Conservation (phyloP, 2,113 vertebrate species). For the Lamprologus callipterus region DNA sequence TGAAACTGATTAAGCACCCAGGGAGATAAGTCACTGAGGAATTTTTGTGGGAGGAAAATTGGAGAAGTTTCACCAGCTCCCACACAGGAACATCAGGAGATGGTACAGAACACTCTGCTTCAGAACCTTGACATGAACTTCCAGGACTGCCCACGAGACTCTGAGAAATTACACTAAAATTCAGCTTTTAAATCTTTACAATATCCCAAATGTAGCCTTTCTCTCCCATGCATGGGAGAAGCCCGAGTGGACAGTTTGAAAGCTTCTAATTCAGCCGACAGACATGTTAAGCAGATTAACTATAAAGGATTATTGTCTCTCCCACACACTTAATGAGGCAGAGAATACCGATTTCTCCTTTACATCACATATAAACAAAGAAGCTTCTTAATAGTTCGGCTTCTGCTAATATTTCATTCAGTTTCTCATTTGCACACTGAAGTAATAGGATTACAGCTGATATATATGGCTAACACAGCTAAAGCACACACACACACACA, state of each 20-base stretch:
- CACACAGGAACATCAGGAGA: not conserved
- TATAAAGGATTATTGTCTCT: not conserved
- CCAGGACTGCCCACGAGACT: not conserved
- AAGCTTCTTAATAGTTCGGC: not conserved
- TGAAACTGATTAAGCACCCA: not conserved
- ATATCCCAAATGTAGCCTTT: not conserved
- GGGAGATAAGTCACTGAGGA: conserved; percentile 3
- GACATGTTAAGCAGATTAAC: conserved; percentile 36
- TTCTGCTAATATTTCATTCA: not conserved
- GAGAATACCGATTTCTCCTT: not conserved
- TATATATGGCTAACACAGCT: not conserved
- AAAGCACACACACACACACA: not conserved
- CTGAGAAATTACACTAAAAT: not conserved
- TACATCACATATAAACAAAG: not conserved
- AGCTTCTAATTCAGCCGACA: not conserved
- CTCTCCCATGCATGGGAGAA: not conserved
- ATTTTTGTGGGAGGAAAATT: conserved; percentile 31
- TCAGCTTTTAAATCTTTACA: not conserved
- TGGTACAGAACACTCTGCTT: not conserved
- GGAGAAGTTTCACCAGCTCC: not conserved
- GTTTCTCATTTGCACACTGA: not conserved
- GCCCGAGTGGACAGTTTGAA: not conserved
- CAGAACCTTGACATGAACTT: not conserved
- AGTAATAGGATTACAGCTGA: conserved; percentile 25
- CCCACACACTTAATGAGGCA: not conserved